Conservation (phyloP, 2,113 vertebrate genomes). For the Redunca redunca region DNA sequence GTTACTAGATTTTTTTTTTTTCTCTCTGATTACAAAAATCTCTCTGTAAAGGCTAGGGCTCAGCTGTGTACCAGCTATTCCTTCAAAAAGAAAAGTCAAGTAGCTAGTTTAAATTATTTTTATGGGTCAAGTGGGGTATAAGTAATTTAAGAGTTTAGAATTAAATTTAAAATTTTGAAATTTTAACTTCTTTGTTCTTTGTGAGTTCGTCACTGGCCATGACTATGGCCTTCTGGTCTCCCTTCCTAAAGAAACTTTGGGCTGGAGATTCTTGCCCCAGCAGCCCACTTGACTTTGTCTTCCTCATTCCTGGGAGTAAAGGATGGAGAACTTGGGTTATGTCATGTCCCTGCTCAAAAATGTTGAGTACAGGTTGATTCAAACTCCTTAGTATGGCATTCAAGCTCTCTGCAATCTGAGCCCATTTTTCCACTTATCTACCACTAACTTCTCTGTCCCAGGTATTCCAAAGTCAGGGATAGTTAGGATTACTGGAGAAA, state of each 20-base stretch:
- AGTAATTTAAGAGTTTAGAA: neutral
- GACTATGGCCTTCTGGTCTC: neutral
- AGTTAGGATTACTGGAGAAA: neutral
- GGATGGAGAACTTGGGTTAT: neutral
- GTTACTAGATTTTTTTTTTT: neutral
- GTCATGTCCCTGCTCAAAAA: neutral
- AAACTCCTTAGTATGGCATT: neutral
- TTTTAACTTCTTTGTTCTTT: neutral
- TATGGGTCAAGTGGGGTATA: neutral
- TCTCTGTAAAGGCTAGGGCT: neutral
- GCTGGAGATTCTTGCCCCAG: neutral
- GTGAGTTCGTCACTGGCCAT: neutral
- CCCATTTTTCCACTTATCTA: neutral
- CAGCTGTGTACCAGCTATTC: neutral
- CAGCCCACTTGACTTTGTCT: neutral
- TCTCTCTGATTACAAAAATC: neutral
- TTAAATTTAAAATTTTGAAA: neutral
- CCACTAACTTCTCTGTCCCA: neutral
- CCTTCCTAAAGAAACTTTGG: neutral
- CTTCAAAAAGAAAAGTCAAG: neutral
- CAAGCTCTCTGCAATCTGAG: neutral
- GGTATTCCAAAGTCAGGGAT: neutral
- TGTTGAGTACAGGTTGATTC: neutral
- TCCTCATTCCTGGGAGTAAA: neutral
- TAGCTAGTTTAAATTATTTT: neutral